Percentiles rank a stretch among this genome's conserved stretches.
Evolutionary conservation across 2,888 invertebrate genomes (phyloP).

Genomic region (Noctuana brunneofusca): DNA sequence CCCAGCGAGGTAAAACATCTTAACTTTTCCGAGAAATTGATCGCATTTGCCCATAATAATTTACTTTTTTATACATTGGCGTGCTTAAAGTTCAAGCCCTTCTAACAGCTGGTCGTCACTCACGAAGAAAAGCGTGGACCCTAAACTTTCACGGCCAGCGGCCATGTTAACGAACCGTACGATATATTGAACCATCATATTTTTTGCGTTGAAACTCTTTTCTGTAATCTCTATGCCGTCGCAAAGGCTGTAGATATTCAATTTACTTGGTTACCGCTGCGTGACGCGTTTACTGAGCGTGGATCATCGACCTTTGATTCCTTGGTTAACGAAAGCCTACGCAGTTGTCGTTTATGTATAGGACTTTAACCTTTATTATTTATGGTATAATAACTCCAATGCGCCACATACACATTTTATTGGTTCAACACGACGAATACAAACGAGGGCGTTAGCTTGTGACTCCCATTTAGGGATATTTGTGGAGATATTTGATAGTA

Average conservation of each 20-base stretch:
- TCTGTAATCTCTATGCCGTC: conserved; percentile 36
- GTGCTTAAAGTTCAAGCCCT: conserved; percentile 14
- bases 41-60: background rate
- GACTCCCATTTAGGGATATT: conserved; percentile 21
- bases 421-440: conserved; percentile 24
- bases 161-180: conserved; percentile 21
- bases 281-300: conserved; percentile 51
- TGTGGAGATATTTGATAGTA: conserved; percentile 15
- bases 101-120: conserved; percentile 15
- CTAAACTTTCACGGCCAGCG: conserved; percentile 25
- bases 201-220: conserved; percentile 11
- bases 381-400: conserved; percentile 40
- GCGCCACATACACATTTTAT: conserved; percentile 29
- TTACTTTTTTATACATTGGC: conserved; percentile 12
- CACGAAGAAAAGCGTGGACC: conserved; percentile 8
- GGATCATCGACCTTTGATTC: conserved; percentile 53
- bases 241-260: conserved; percentile 49
- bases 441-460: conserved; percentile 30
- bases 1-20: background rate
- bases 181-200: conserved; percentile 20
- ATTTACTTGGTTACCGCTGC: conserved; percentile 62
- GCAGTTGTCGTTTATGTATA: conserved; percentile 41
- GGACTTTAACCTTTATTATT: conserved; percentile 48
- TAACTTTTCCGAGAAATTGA: conserved; percentile 6
- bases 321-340: conserved; percentile 39